A percentile compares a stretch with the other conserved stretches of the same genome.
These are phyloP conservation scores for Octonoba sinensis DNA, from an alignment of 2,888 invertebrate genomes.

Conservation along the genomic window DNA sequence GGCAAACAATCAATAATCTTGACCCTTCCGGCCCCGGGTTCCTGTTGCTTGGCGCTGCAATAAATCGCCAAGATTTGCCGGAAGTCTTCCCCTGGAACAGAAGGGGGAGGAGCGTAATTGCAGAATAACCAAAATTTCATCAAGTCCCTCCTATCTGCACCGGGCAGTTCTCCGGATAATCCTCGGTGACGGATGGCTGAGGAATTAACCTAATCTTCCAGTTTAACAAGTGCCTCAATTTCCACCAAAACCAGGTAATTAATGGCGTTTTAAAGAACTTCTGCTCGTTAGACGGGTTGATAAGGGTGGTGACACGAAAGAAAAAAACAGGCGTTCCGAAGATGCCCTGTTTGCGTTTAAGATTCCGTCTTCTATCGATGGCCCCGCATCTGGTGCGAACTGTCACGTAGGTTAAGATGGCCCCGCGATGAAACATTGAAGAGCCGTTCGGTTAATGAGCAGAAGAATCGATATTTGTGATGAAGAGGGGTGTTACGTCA, in stretches of 20 bases:
- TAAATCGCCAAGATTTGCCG: conserved; percentile 5
- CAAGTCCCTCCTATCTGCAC: conserved; percentile 21
- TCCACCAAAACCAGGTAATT: conserved; percentile 22
- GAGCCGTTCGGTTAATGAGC: too few relatives aligned
- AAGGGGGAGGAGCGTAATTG: too few relatives aligned
- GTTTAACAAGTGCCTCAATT: conserved; percentile 16
- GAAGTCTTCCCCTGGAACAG: background rate
- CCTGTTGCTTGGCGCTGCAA: conserved; percentile 1
- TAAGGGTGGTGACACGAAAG: background rate
- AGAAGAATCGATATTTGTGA: too few relatives aligned
- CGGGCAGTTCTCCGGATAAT: conserved; percentile 23
- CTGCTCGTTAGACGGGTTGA: conserved; percentile 24
- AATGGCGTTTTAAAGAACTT: conserved; percentile 37
- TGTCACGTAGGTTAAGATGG: background rate
- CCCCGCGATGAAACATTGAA: too few relatives aligned
- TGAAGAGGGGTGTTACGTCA: too few relatives aligned
- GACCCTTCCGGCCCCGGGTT: background rate
- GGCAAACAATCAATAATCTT: conserved; percentile 36
- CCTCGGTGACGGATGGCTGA: conserved; percentile 40
- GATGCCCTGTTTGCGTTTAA: conserved; percentile 24
- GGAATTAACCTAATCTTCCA: conserved; percentile 39
- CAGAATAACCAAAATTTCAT: conserved; percentile 24
- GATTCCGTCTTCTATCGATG: conserved; percentile 17
- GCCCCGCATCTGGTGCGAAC: conserved; percentile 23
- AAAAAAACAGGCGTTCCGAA: conserved; percentile 6